Evolutionary conservation across 2,797 vertebrate genomes (phyloP).

Genomic region (Hafferia zeledoni): DNA sequence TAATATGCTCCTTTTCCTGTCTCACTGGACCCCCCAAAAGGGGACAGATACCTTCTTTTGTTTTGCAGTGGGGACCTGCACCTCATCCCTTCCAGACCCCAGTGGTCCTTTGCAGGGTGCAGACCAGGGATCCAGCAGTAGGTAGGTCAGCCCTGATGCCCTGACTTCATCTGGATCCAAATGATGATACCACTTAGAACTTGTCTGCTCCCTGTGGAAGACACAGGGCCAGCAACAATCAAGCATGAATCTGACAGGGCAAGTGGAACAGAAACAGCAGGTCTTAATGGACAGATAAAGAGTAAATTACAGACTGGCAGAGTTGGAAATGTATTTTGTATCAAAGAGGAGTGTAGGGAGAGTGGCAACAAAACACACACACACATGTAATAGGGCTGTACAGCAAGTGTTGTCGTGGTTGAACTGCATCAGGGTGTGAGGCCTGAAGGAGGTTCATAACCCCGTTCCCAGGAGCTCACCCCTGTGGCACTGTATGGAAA

Average conservation of each 20-base stretch:
- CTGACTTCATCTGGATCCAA: background rate
- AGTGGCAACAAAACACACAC: background rate
- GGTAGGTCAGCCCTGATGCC: background rate
- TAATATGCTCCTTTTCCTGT: background rate
- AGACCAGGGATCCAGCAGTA: background rate
- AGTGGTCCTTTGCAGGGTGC: fast-evolving
- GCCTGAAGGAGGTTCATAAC: background rate
- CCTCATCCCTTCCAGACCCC: fast-evolving
- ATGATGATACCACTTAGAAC: background rate
- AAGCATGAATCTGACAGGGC: background rate
- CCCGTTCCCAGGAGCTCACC: background rate
- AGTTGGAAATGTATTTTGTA: background rate
- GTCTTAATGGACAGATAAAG: background rate
- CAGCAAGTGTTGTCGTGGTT: fast-evolving
- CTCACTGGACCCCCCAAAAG: background rate
- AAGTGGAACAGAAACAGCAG: background rate
- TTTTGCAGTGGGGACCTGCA: background rate
- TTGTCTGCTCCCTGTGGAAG: background rate
- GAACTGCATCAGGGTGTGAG: background rate
- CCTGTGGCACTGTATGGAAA: background rate
- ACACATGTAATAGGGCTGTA: fast-evolving
- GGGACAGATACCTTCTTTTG: background rate
- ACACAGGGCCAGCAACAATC: background rate
- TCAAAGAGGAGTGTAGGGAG: background rate
- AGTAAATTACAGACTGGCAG: background rate